Evolutionary conservation across 92 coral and sea anemone species (phyloP), one percentile per base, ranked within the genome.

Genomic region (Muricea muricata): DNA sequence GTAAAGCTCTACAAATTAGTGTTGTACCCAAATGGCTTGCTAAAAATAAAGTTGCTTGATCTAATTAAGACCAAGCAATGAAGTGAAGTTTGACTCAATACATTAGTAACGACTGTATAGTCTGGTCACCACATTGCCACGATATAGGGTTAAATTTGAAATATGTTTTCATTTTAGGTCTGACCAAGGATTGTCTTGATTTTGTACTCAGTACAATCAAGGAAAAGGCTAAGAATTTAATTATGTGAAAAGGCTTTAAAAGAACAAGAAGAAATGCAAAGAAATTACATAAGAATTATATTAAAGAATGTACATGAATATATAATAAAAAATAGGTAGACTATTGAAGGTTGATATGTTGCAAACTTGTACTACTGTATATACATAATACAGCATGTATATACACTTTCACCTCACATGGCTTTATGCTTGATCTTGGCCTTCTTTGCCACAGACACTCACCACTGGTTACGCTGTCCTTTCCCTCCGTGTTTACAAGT

Each of bases 391-490:
- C n/a, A n/a, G n/a, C n/a, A n/a, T n/a, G n/a, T n/a, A n/a, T n/a
- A n/a, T n/a, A n/a, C n/a, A n/a, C 73, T 79, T 86, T 86, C 41
- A 82, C 79, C 63, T 85, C 90, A 61, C 87, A 75, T 34, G 92
- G 69, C 29, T 21, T 61, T 21, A 29, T 23, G 24, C 33, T 29
- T 21, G 69, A 12, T 61, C 24, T 21, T 61, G 69, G 69, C 24
- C 24, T 61, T 21, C 69, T 21, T 21, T 29, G 15, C 69, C 69
- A 61, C 10, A 21, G 69, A 29, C 69, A 61, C 28, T 26, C 42
- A 11, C 54, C 54, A 37, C 78, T 71, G 34, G 78, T 71, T 25
- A 71, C 78, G 21, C 78, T 71, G 50, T 71, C 78, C 12, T 37
- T 11, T 21, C 78, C 78, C 41, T 45, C 23, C 12, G 42, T 71